Evolutionary conservation across 1,140 invertebrate genomes (phyloP), one percentile per base, ranked within the genome.

Genomic region (Tribolium castaneum): DNA sequence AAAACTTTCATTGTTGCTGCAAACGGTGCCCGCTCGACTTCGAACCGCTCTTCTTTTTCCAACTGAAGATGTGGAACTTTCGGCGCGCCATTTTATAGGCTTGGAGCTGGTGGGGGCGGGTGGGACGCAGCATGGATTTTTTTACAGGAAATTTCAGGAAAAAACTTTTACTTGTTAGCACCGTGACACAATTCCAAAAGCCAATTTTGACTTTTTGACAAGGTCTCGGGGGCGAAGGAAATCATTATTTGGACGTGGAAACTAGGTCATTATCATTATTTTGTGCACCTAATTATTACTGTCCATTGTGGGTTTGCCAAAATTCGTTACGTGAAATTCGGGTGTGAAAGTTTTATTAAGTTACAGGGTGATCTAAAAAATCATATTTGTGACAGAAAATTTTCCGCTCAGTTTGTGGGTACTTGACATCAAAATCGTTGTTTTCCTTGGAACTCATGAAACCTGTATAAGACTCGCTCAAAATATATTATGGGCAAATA

Each of bases 1-100:
- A 86, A 80, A 75, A 87, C 87, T 86, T 89, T 89, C 83, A 83
- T 87, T 76, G 81, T 80, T 59, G 59, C 25, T 66, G 25, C 25
- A 66, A 34, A 66, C 25, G 39, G 39, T 66, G 56, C 6, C 56
- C 30, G 14, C 72, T 59, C 13, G 45, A 66, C 59, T 66, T 59
- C 25, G 10, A 34, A n/a, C 59, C 59, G 59, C 25, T 66, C 59
- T 66, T 66, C 59, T 66, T 66, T 66, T 66, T 35, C 59, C 59
- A 66, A 66, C 59, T 66, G 59, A 66, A 66, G 59, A 35, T 66
- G 59, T 66, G 59, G 59, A 35, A 30, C 59, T 66, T 35, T 66
- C 59, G 30, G 59, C 45, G 10, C 30, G 30, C 7, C 34, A 13
- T 66, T 66, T 13, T 66, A 66, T 66, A 66, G 59, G 59, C 59